phyloP scores from a whole-genome alignment of 1,140 invertebrate genomes.

The Andrena cerasifolii region DNA sequence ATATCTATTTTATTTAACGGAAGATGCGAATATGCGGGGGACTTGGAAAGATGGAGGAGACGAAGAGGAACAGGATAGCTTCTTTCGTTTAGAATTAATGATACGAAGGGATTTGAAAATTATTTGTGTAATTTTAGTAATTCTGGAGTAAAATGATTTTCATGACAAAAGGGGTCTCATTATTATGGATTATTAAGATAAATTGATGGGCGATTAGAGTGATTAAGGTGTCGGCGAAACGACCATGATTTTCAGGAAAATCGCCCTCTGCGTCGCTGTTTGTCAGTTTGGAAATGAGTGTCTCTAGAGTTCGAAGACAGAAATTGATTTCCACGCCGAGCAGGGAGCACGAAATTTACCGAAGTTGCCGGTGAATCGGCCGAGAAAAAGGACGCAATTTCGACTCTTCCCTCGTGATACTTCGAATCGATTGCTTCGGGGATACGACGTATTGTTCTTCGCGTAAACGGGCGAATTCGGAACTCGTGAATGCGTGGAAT shows the following conservation, averaged over 20 bases:
- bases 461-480: not conserved
- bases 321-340: slow-evolving; percentile 23
- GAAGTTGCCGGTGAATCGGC: not conserved
- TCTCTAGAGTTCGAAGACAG: not conserved
- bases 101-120: too few species aligned
- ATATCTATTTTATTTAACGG: too few species aligned
- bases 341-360: slow-evolving; percentile 4
- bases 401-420: not conserved
- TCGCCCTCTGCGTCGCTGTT: slow-evolving; percentile 5
- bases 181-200: not conserved
- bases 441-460: slow-evolving; percentile 2
- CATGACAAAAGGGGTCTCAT: not conserved
- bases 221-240: slow-evolving; percentile 6
- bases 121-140: not conserved
- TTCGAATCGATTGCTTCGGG: slow-evolving; percentile 7
- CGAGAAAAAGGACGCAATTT: slow-evolving; percentile 29
- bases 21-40: too few species aligned
- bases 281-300: slow-evolving; percentile 13
- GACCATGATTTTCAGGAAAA: slow-evolving; percentile 9
- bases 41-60: too few species aligned
- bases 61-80: too few species aligned
- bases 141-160: not conserved
- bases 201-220: not conserved
- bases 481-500: not conserved
- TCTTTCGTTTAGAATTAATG: too few species aligned